A percentile compares a stretch with the other conserved stretches of the same genome.
These are phyloP conservation scores for Amia ocellicauda DNA, from an alignment of 2,113 vertebrate genomes.

Conservation along the genomic window DNA sequence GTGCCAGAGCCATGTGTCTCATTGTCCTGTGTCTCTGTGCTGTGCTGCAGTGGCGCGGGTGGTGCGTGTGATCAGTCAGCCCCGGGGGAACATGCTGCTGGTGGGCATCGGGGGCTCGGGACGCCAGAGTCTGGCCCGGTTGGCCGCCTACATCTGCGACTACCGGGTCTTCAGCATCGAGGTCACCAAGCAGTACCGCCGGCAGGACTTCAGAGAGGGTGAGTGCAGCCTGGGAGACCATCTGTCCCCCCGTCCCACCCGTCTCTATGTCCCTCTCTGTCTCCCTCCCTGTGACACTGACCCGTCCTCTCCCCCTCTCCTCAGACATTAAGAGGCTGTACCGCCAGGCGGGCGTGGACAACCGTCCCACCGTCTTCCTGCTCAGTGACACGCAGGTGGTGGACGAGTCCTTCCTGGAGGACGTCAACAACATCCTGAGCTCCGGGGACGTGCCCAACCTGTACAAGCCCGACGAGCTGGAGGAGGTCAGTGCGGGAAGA, in stretches of 20 bases:
- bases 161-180: slow-evolving; percentile 82
- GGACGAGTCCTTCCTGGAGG: slow-evolving; percentile 80
- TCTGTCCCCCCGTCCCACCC: too few relatives aligned
- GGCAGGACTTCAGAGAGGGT: slow-evolving; percentile 85
- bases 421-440: slow-evolving; percentile 84
- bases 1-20: not conserved
- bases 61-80: slow-evolving; percentile 83
- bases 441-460: slow-evolving; percentile 86
- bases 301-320: slow-evolving; percentile 2
- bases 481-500: slow-evolving; percentile 59
- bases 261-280: not conserved
- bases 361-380: slow-evolving; percentile 78
- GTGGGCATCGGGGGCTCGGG: slow-evolving; percentile 84
- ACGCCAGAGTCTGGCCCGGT: slow-evolving; percentile 75
- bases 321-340: slow-evolving; percentile 83
- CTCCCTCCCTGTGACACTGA: not conserved
- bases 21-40: slow-evolving; percentile 15
- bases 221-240: not conserved
- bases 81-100: slow-evolving; percentile 82
- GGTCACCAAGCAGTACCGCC: slow-evolving; percentile 79
- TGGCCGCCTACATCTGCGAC: slow-evolving; percentile 76
- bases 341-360: slow-evolving; percentile 72
- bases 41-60: slow-evolving; percentile 64
- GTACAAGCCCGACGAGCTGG: slow-evolving; percentile 79
- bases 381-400: slow-evolving; percentile 80